Evolutionary conservation across 2,888 invertebrate genomes (phyloP).

Genomic region (Chrysina gloriosa): DNA sequence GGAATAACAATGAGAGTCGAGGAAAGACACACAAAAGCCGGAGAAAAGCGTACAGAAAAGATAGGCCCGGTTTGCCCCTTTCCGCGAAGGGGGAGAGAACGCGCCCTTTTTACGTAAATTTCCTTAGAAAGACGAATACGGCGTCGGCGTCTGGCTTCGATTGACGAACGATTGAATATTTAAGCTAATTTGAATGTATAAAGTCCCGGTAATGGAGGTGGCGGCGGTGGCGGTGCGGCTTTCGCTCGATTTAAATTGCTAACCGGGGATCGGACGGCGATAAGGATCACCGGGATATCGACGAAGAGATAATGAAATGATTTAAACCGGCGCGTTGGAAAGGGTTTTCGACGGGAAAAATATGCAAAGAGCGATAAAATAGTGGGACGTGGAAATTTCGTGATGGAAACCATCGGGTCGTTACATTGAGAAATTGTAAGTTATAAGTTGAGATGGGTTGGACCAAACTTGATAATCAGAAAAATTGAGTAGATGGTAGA

Average conservation of each 20-base stretch:
- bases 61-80: background rate
- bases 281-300: background rate
- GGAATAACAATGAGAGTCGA: background rate
- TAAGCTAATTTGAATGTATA: background rate
- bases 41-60: background rate
- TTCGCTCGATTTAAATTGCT: background rate
- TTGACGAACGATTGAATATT: slow-evolving; percentile 2
- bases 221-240: background rate
- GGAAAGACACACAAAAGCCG: background rate
- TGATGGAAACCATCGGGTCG: too few relatives aligned
- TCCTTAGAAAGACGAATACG: background rate
- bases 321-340: background rate
- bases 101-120: background rate
- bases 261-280: background rate
- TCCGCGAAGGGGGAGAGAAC: background rate
- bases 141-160: too few relatives aligned
- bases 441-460: too few relatives aligned
- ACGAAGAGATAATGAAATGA: background rate
- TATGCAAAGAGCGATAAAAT: too few relatives aligned
- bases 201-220: background rate
- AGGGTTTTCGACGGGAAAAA: background rate
- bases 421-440: too few relatives aligned
- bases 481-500: too few relatives aligned
- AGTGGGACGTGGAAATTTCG: too few relatives aligned
- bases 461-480: background rate